phyloP scores from a whole-genome alignment of 2,113 vertebrate genomes.

The Lynx canadensis region DNA sequence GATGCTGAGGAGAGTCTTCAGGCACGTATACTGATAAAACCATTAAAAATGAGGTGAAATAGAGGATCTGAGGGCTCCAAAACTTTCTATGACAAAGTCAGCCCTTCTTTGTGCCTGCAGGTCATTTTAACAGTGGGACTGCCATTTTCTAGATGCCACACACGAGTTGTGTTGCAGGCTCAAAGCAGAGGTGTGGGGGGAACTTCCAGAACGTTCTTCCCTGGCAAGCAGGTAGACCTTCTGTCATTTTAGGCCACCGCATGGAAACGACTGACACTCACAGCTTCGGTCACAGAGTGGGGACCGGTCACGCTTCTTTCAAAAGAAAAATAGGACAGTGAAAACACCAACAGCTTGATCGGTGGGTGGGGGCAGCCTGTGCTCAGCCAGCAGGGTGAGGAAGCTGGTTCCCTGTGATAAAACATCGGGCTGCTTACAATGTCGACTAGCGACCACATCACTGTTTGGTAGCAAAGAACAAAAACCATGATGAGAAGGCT shows the following conservation, averaged over 20 bases:
- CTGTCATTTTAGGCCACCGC: conserved; percentile 6
- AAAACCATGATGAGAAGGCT: conserved; percentile 41
- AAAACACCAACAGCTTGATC: conserved; percentile 16
- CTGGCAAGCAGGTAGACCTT: conserved; percentile 19
- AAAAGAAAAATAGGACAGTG: conserved; percentile 11
- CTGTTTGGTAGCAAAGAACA: conserved; percentile 26
- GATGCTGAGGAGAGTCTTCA: not conserved
- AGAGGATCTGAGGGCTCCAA: not conserved
- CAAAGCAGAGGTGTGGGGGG: not conserved
- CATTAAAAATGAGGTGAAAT: conserved; percentile 34
- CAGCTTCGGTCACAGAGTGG: conserved; percentile 38
- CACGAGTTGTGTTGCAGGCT: not conserved
- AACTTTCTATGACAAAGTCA: not conserved
- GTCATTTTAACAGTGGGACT: not conserved
- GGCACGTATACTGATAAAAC: not conserved
- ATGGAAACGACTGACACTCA: conserved; percentile 40
- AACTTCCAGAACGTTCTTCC: conserved; percentile 32
- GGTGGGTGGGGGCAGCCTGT: not conserved
- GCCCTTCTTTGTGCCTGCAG: not conserved
- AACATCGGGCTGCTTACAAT: conserved; percentile 24
- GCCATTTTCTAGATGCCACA: not conserved
- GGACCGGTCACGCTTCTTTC: not conserved
- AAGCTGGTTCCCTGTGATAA: not conserved
- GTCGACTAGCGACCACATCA: conserved; percentile 35
- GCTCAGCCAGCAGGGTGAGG: not conserved